Evolutionary conservation across 2,888 invertebrate species (phyloP).

Genomic region (Scaptomyza polygonia): DNA sequence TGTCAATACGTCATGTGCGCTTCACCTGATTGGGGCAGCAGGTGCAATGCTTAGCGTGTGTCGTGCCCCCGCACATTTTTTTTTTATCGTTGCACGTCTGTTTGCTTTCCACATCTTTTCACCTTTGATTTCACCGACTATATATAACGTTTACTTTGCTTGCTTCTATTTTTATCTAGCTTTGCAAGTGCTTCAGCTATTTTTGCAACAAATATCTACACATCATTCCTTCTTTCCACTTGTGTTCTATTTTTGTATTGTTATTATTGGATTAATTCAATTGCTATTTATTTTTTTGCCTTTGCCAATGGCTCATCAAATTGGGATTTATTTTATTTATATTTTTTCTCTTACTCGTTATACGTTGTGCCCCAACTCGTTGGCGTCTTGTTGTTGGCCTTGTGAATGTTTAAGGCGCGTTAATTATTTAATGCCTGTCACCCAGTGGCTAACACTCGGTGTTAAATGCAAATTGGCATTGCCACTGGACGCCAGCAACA

Average conservation of each 20-base stretch:
- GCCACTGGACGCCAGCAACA: constrained; percentile 59
- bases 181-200: constrained; percentile 27
- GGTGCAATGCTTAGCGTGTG: constrained; percentile 28
- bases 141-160: neutral
- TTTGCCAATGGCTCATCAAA: constrained; percentile 14
- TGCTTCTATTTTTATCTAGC: neutral
- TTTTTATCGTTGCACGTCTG: constrained; percentile 31
- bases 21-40: constrained; percentile 26
- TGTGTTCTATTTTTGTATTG: constrained; percentile 14
- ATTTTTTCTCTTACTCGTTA: neutral
- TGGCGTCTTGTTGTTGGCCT: constrained; percentile 23
- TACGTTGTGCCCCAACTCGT: neutral
- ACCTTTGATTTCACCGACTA: constrained; percentile 68
- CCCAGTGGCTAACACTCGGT: constrained; percentile 84
- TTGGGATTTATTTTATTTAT: constrained; percentile 40
- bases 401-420: constrained; percentile 68
- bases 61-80: neutral
- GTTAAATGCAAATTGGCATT: constrained; percentile 83
- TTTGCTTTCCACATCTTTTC: constrained; percentile 69
- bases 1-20: constrained; percentile 73
- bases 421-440: constrained; percentile 84
- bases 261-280: constrained; percentile 71
- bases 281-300: constrained; percentile 63
- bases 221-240: neutral
- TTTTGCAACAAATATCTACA: constrained; percentile 63